Evolutionary conservation across 2,113 vertebrate genomes (phyloP).

Genomic region (Proteles cristata): DNA sequence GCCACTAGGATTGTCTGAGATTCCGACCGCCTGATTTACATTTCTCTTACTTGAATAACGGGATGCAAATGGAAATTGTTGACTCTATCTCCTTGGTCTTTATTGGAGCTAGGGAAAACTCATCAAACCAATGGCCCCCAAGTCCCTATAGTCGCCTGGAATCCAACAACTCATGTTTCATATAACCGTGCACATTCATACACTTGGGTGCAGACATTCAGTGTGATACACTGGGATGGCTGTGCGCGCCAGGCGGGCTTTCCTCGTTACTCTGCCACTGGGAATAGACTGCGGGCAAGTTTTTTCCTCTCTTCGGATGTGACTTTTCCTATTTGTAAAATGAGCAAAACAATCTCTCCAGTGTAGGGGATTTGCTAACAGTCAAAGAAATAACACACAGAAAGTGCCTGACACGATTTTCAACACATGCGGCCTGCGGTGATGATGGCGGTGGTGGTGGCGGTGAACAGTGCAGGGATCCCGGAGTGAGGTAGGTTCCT

Average conservation of each 20-base stretch:
- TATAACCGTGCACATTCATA: neutral
- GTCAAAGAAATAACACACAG: neutral
- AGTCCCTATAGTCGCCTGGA: neutral
- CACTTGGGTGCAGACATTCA: neutral
- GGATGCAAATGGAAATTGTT: neutral
- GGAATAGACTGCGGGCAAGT: neutral
- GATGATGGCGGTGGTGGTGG: neutral
- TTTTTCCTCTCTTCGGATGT: neutral
- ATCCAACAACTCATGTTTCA: neutral
- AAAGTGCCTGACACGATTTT: neutral
- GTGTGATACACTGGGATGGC: fast-evolving
- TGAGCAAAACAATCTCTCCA: neutral
- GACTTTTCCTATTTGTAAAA: conserved; percentile 18
- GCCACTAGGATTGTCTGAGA: neutral
- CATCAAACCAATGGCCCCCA: neutral
- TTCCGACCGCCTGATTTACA: neutral
- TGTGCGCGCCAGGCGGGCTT: neutral
- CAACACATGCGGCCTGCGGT: no score
- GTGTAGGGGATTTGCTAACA: neutral
- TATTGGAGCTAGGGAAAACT: neutral
- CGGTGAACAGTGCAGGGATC: neutral
- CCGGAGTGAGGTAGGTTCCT: neutral
- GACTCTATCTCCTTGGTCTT: neutral
- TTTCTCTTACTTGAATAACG: conserved; percentile 2
- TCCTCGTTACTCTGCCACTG: neutral